These are phyloP conservation scores for Heliconius hortense DNA, from an alignment of 2,888 invertebrate genomes.

Conservation along the genomic window DNA sequence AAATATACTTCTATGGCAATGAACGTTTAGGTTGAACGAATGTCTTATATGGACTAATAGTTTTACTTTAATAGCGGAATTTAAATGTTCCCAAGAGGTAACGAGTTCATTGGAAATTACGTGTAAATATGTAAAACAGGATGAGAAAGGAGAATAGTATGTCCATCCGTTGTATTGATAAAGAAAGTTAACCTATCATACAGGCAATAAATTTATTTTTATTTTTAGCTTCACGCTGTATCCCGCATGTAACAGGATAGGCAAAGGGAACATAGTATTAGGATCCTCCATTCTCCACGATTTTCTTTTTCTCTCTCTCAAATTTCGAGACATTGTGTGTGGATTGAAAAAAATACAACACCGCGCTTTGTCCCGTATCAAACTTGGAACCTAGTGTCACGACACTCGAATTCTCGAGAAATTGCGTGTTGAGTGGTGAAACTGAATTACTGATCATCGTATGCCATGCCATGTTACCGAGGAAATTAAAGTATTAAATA, in stretches of 20 bases:
- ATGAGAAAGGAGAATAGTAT: slow-evolving; percentile 6
- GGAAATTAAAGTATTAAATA: background rate
- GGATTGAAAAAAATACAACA: background rate
- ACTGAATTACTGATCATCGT: background rate
- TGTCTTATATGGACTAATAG: slow-evolving; percentile 12
- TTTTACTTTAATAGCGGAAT: slow-evolving; percentile 5
- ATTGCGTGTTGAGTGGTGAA: background rate
- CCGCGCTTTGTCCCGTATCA: background rate
- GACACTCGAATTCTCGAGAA: background rate
- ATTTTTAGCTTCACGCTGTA: background rate
- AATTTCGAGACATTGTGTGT: background rate
- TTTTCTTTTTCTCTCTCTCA: too few species aligned
- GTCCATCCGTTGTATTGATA: background rate
- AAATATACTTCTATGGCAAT: background rate
- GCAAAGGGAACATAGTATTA: background rate
- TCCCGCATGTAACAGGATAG: background rate
- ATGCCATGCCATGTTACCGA: background rate
- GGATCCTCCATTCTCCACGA: background rate
- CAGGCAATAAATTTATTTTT: background rate
- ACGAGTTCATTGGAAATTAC: slow-evolving; percentile 14
- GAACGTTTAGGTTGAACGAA: slow-evolving; percentile 7
- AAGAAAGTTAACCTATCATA: background rate
- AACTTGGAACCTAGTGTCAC: too few species aligned
- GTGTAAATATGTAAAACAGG: slow-evolving; percentile 8
- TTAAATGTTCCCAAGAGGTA: background rate